A percentile compares a stretch with the other conserved stretches of the same genome.
phyloP scores from a whole-genome alignment of 2,113 vertebrate genomes.

The Eonycteris spelaea region DNA sequence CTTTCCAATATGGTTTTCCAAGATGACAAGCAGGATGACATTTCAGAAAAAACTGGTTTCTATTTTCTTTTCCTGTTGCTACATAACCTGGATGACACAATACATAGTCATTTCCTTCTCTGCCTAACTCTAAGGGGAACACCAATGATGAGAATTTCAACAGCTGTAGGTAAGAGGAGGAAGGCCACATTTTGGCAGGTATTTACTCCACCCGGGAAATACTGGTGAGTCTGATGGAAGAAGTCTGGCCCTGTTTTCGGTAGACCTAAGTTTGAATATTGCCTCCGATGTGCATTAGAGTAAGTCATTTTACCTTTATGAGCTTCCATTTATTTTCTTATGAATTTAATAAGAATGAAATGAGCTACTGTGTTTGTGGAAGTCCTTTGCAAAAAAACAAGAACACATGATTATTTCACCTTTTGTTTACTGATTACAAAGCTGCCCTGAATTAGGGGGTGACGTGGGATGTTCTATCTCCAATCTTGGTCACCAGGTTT shows the following conservation, averaged over 20 bases:
- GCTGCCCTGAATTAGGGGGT: background rate
- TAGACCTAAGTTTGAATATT: background rate
- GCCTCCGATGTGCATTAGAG: background rate
- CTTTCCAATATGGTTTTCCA: background rate
- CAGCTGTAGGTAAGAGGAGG: background rate
- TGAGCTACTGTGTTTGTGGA: background rate
- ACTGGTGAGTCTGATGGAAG: background rate
- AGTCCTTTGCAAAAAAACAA: background rate
- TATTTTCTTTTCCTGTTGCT: background rate
- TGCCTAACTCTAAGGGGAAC: background rate
- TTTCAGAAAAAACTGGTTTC: background rate
- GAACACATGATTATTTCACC: background rate
- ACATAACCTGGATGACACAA: background rate
- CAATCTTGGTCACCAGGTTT: background rate
- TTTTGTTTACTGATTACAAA: background rate
- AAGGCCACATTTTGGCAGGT: background rate
- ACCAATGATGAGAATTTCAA: constrained; percentile 23
- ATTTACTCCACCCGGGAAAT: background rate
- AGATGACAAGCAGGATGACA: background rate
- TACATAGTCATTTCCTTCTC: background rate
- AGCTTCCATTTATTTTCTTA: background rate
- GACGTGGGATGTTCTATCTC: background rate
- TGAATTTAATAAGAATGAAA: background rate
- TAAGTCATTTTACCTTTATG: background rate
- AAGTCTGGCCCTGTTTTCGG: background rate